Evolutionary conservation across 2,888 invertebrate species (phyloP).

Genomic region (Hedychridium roseum): DNA sequence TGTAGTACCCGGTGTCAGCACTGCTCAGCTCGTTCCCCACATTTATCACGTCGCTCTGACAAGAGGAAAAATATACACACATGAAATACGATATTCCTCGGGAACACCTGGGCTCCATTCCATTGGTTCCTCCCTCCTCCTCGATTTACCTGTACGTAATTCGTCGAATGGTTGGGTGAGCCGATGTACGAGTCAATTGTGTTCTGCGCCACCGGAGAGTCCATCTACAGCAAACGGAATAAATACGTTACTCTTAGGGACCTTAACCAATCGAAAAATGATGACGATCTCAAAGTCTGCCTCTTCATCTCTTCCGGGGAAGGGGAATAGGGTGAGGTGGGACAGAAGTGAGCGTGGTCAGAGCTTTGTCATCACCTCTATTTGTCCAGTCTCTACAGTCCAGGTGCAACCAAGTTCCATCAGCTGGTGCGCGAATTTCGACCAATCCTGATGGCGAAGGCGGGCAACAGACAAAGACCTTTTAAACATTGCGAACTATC

Average conservation of each 20-base stretch:
- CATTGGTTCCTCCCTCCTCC: too few species aligned
- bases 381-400: slow-evolving; percentile 82
- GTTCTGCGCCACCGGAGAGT: slow-evolving; percentile 63
- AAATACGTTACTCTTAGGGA: background rate
- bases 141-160: slow-evolving; percentile 60
- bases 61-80: slow-evolving; percentile 8
- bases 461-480: slow-evolving; percentile 60
- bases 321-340: background rate
- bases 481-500: background rate
- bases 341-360: background rate
- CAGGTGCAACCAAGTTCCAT: slow-evolving; percentile 85
- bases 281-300: too few species aligned
- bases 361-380: slow-evolving; percentile 69
- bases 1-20: slow-evolving; percentile 69
- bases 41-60: slow-evolving; percentile 58
- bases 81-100: too few species aligned
- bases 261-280: background rate
- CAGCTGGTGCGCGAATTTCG: slow-evolving; percentile 85
- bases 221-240: slow-evolving; percentile 62
- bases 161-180: slow-evolving; percentile 62
- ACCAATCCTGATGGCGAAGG: slow-evolving; percentile 78
- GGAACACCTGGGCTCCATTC: too few species aligned
- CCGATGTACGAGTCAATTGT: slow-evolving; percentile 60
- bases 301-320: background rate
- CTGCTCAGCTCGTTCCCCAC: slow-evolving; percentile 65